These are phyloP conservation scores for Okapia johnstoni DNA, from an alignment of 2,113 vertebrate genomes.

Conservation along the genomic window DNA sequence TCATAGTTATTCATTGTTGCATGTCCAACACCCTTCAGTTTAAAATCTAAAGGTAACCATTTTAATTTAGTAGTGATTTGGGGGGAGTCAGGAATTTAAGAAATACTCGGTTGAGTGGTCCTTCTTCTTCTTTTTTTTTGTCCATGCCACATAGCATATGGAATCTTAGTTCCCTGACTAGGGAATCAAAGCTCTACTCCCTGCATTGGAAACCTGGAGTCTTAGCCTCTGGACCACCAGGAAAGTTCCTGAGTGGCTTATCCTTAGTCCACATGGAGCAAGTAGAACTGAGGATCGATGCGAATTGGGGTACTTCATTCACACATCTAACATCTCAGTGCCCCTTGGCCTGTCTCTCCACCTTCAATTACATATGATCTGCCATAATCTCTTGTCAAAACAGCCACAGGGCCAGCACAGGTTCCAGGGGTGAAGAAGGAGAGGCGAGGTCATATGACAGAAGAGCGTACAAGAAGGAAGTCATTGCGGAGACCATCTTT, in stretches of 20 bases:
- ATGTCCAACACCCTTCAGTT: not conserved
- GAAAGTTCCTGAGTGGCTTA: not conserved
- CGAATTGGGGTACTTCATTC: not conserved
- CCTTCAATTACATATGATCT: not conserved
- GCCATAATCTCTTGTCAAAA: not conserved
- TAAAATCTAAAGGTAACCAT: not conserved
- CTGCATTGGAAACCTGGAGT: not conserved
- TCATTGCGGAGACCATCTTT: not conserved
- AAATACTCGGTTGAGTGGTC: not conserved
- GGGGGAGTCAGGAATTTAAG: not conserved
- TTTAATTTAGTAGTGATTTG: not conserved
- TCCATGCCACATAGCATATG: not conserved
- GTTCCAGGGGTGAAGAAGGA: not conserved
- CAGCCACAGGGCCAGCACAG: not conserved
- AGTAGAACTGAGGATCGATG: not conserved
- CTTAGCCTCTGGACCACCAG: not conserved
- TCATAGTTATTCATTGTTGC: not conserved
- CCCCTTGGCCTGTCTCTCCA: not conserved
- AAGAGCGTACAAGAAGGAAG: fast-evolving
- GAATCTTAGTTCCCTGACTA: not conserved
- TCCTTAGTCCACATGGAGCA: not conserved
- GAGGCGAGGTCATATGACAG: not conserved
- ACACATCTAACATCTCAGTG: fast-evolving
- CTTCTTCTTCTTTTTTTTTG: not conserved
- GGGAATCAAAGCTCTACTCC: not conserved